Evolutionary conservation across 2,888 invertebrate species (phyloP).

Genomic region (Lepas anatifera): DNA sequence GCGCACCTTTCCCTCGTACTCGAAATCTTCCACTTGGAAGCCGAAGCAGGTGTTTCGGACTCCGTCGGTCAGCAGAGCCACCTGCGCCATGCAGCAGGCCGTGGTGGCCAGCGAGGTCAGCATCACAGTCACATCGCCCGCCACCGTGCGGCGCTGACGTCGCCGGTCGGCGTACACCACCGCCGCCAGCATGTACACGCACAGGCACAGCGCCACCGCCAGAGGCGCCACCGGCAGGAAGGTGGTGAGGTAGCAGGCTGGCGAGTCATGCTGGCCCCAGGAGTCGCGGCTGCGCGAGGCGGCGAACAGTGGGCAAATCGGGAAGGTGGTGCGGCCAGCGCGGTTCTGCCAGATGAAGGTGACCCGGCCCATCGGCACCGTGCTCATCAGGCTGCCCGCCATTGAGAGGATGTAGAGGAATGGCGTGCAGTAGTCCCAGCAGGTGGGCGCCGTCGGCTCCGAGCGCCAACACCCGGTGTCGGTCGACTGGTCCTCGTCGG

Average conservation of each 20-base stretch:
- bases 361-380: not conserved
- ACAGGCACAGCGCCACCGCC: constrained; percentile 3
- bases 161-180: constrained; percentile 3
- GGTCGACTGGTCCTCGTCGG: not conserved
- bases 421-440: constrained; percentile 2
- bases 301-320: not conserved
- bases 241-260: not conserved
- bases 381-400: constrained; percentile 5
- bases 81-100: not conserved
- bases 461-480: not conserved
- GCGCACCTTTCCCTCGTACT: not conserved
- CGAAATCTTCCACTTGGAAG: constrained; percentile 1
- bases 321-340: not conserved
- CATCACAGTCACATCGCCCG: not conserved
- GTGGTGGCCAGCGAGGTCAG: not conserved
- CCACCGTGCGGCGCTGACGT: not conserved
- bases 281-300: not conserved
- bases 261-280: not conserved
- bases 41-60: constrained; percentile 8
- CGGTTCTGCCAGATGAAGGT: constrained; percentile 10
- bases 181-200: not conserved
- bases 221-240: constrained; percentile 6
- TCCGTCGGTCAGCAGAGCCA: not conserved
- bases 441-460: not conserved
- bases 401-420: not conserved